Conservation (phyloP, 2,797 vertebrate species). For the Gobio occitaniae region DNA sequence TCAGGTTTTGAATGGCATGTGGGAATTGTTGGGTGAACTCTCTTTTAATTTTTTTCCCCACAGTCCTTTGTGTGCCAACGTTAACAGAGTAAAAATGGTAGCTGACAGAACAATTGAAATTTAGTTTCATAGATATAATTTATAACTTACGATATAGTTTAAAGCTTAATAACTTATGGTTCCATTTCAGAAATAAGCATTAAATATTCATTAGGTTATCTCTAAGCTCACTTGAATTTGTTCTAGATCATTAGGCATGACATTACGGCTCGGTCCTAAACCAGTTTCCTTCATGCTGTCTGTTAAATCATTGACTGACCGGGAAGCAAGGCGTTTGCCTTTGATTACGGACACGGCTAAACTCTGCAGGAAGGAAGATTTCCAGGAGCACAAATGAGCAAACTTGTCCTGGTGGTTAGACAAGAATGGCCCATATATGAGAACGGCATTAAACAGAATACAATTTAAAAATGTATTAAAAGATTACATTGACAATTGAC, state of each 20-base stretch:
- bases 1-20: background rate
- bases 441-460: background rate
- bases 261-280: background rate
- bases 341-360: slow-evolving; percentile 70
- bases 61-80: background rate
- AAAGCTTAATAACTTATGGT: background rate
- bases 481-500: background rate
- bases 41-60: background rate
- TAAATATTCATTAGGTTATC: slow-evolving; percentile 25
- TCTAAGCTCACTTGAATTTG: background rate
- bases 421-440: background rate
- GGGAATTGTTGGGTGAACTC: background rate
- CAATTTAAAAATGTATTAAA: background rate
- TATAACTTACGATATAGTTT: background rate
- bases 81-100: background rate
- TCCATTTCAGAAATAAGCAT: slow-evolving; percentile 1
- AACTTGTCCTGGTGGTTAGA: background rate
- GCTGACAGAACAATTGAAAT: background rate
- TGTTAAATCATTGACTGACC: background rate
- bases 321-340: background rate
- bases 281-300: background rate
- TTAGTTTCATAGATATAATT: background rate
- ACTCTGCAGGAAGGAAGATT: slow-evolving; percentile 57
- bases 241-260: slow-evolving; percentile 12
- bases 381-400: slow-evolving; percentile 14